A percentile compares a stretch with the other conserved stretches of the same genome.
These are phyloP conservation scores for Oxystoma pomonae DNA, from an alignment of 2,888 invertebrate species.

Conservation along the genomic window DNA sequence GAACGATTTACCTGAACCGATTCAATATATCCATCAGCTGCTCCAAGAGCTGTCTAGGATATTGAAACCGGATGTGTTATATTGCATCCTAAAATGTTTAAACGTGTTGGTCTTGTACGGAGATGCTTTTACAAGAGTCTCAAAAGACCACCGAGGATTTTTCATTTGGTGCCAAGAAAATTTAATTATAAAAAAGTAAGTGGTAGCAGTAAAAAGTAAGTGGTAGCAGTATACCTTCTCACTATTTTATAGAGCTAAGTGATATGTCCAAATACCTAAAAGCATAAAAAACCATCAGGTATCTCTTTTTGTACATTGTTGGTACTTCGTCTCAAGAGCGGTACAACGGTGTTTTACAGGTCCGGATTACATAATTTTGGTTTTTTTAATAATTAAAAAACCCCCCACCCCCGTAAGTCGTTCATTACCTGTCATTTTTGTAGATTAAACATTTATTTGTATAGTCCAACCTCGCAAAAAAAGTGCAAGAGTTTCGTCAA, in stretches of 20 bases:
- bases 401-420: too few species aligned
- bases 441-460: too few species aligned
- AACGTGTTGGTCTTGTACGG: slow-evolving; percentile 90
- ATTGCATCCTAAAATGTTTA: slow-evolving; percentile 87
- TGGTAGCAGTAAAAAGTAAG: slow-evolving; percentile 10
- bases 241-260: not conserved
- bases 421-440: too few species aligned
- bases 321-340: too few species aligned
- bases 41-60: slow-evolving; percentile 78
- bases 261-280: not conserved
- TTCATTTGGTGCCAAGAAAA: slow-evolving; percentile 97
- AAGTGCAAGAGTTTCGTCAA: too few species aligned
- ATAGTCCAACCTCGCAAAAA: too few species aligned
- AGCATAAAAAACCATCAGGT: too few species aligned
- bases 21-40: slow-evolving; percentile 90
- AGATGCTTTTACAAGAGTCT: slow-evolving; percentile 82
- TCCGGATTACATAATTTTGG: too few species aligned
- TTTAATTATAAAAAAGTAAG: slow-evolving; percentile 85
- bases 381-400: too few species aligned
- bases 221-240: not conserved
- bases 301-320: too few species aligned
- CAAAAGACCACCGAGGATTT: slow-evolving; percentile 86
- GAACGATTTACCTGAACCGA: slow-evolving; percentile 83
- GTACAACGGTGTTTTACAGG: too few species aligned
- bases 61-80: slow-evolving; percentile 87